Percentiles rank a stretch among this genome's conserved stretches.
Evolutionary conservation across 2,888 invertebrate species (phyloP).

Genomic region (Metalampra italica): DNA sequence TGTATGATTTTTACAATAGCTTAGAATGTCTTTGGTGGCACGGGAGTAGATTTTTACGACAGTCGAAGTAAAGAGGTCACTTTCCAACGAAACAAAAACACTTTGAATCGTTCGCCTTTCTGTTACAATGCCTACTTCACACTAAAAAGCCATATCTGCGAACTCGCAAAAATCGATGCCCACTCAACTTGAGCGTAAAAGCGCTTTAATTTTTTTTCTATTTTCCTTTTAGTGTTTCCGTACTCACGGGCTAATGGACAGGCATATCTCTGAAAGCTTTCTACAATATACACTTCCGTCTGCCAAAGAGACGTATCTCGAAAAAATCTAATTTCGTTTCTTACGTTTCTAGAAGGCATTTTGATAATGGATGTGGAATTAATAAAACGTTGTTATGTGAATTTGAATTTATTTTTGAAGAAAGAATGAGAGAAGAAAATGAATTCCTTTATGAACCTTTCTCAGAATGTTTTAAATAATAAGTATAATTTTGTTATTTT

Average conservation of each 20-base stretch:
- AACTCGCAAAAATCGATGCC: constrained; percentile 9
- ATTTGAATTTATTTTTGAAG: neutral
- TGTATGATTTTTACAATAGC: no score
- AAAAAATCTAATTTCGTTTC: neutral
- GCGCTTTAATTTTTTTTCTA: constrained; percentile 16
- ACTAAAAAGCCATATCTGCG: neutral
- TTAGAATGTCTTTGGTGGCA: no score
- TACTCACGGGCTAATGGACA: constrained; percentile 19
- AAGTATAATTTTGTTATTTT: no score
- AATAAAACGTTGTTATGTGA: neutral
- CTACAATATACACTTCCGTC: constrained; percentile 2
- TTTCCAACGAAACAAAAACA: no score
- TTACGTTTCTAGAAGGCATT: neutral
- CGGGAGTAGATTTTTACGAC: no score
- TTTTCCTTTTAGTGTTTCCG: constrained; percentile 18
- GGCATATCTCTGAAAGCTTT: constrained; percentile 16
- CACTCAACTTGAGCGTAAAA: constrained; percentile 14
- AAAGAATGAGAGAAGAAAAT: no score
- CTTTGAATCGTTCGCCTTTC: no score
- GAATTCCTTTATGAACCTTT: no score
- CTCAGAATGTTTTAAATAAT: no score
- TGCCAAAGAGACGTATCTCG: neutral
- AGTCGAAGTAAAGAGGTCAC: no score
- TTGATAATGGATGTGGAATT: neutral
- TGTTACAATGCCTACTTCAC: no score